Base-by-base conservation (phyloP, 2,797 vertebrate genomes). In the Podarcis siculus region DNA sequence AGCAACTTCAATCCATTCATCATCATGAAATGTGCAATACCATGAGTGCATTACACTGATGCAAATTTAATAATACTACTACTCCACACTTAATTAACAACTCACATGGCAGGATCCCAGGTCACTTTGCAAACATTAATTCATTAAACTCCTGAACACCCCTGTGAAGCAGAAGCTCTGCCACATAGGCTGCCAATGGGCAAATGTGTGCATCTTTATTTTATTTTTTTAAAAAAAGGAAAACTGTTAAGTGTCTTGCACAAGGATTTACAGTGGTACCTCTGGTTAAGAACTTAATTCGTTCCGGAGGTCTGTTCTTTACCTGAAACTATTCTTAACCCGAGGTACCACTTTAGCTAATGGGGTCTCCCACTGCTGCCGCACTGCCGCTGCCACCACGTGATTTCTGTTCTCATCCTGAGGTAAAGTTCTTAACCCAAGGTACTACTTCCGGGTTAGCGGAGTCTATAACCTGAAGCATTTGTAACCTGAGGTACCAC, bases 101-200 rank as follows among this genome's bases (percentile, higher is more conserved):
- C 4, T 83, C 88, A 58, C 2, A 61, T 73, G 4, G 86, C 90
- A 82, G 39, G 78, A 73, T 82, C 5, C 3, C 78, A 78, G 15
- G 8, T 83, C 8, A 87, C 87, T 91, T 91, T 32, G 55, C 71
- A 92, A 92, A 76, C 6, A 42, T 81, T 75, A 84, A 49, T 79
- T 88, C 39, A 83, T 4, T 72, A 82, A 37, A 55, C 0, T 86
- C 5, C 4, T 2, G 17, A 73, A 77, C 3, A 45, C 5, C 89
- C 86, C 32, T 30, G 1, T 35, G 66, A 90, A 78, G 83, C 69
- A 80, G 69, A 81, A 39, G 55, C 49, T 80, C 49, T 35, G 37
- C 49, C 79, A 64, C 58, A 73, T 64, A 79, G 25, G 75, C 25
- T 81, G 71, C 30, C 42, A 76, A 9, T 81, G 61, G 69, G n/a